Conservation (phyloP, 2,113 vertebrate genomes). For the Brachyhypopomus occidentalis region DNA sequence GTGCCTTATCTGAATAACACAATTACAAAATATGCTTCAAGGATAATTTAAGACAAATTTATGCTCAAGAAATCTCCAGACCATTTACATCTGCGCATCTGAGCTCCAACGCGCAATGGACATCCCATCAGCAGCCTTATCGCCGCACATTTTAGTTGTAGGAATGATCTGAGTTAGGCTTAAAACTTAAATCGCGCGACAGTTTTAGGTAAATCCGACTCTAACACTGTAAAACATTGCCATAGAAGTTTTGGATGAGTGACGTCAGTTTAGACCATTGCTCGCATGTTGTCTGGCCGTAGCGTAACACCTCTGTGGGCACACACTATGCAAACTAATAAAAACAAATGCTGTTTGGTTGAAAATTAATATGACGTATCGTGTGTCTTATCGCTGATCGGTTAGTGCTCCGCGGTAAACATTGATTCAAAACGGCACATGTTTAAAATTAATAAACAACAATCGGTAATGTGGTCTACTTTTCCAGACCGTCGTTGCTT, state of each 20-base stretch:
- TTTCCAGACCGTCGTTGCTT: conserved; percentile 61
- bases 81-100: neutral
- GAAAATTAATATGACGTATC: neutral
- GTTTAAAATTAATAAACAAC: conserved; percentile 56
- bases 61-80: neutral
- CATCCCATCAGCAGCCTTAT: neutral
- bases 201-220: neutral
- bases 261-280: conserved; percentile 41
- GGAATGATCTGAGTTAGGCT: too few relatives aligned
- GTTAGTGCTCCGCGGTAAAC: too few relatives aligned
- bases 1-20: neutral
- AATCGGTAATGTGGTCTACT: conserved; percentile 67
- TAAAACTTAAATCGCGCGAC: neutral
- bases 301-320: neutral
- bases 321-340: conserved; percentile 29
- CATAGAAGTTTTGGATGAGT: conserved; percentile 46
- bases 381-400: conserved; percentile 43
- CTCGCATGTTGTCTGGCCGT: conserved; percentile 1
- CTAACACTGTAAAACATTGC: neutral
- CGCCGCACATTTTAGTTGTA: neutral
- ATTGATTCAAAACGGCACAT: conserved; percentile 57
- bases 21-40: neutral
- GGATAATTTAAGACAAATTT: neutral
- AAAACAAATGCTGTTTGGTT: neutral
- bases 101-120: neutral